These are phyloP conservation scores for Avahi laniger DNA, from an alignment of 2,797 vertebrate genomes.

Conservation along the genomic window DNA sequence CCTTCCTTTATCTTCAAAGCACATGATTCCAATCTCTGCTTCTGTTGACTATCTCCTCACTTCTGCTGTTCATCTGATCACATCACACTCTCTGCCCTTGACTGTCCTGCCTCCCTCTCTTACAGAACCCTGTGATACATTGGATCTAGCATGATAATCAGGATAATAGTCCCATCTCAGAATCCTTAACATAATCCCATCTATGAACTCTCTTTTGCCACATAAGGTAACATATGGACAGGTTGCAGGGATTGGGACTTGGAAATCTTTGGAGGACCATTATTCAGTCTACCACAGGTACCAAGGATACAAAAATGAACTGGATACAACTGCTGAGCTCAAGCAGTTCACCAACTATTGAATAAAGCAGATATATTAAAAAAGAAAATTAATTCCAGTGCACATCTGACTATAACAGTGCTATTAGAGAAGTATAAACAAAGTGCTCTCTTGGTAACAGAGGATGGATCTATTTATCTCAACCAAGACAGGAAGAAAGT, in stretches of 20 bases:
- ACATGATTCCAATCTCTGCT: background rate
- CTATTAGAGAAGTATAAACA: background rate
- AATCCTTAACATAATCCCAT: background rate
- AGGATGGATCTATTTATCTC: background rate
- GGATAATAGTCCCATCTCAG: background rate
- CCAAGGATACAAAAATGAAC: background rate
- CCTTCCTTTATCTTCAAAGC: background rate
- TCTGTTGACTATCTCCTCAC: background rate
- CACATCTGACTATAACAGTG: background rate
- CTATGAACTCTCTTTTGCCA: background rate
- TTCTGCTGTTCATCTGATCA: background rate
- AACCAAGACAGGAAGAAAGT: background rate
- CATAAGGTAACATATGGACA: background rate
- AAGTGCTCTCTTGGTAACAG: background rate
- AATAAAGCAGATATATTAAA: background rate
- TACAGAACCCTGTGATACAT: background rate
- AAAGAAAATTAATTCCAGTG: background rate
- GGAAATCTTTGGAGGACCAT: background rate
- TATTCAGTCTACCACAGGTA: background rate
- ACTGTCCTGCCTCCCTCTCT: background rate
- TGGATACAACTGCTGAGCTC: background rate
- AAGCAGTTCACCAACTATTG: background rate
- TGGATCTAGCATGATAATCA: background rate
- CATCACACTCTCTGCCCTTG: accelerated
- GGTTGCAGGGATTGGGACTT: background rate